Evolutionary conservation across 2,797 vertebrate species (phyloP), one percentile per base, ranked within the genome.

Genomic region (Stomatorhinus walkeri): DNA sequence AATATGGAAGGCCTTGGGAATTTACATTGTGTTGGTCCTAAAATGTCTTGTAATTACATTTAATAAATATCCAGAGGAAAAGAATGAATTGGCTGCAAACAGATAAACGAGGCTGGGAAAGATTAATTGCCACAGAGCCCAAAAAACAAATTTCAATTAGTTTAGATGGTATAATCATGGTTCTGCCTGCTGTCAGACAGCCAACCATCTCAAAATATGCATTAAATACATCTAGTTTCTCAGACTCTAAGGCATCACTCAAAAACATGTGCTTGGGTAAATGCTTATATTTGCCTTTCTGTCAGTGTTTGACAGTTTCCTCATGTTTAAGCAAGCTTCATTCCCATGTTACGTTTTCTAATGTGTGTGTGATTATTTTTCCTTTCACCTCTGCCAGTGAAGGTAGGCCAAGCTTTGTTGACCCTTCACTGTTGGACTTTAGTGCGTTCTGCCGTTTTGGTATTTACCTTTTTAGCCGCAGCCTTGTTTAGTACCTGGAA

Each of bases 11-110:
- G 84, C 88, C 89, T 24, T 72, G 89, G 89, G 89, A 91, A 91
- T 92, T 90, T 88, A 84, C 88, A 85, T 87, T 88, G 89, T 87
- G 24, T 85, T 56, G 61, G 85, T 87, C 88, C 49, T 90, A 54
- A 89, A 90, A 89, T 81, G 85, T 87, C 88, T 90, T 89, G 68
- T 91, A 92, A 92, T 92, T 92, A 91, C 89, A 85, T 90, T 92
- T 90, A 91, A 90, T 92, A 90, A 92, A 91, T 90, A 91, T 91
- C 88, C 89, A 72, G 81, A 89, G 89, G 88, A 90, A 88, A 61
- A 19, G n/a, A 90, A 92, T 90, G 89, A 90, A 90, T 91, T 40
- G 61, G 83, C 86, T 91, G 87, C 87, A 48, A 61, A 87, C 64
- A 89, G 88, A 90, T 92, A 91, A 92, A 92, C 56, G 87, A 88